phyloP scores from a whole-genome alignment of 2,888 invertebrate species.

The Cactoblastis cactorum region DNA sequence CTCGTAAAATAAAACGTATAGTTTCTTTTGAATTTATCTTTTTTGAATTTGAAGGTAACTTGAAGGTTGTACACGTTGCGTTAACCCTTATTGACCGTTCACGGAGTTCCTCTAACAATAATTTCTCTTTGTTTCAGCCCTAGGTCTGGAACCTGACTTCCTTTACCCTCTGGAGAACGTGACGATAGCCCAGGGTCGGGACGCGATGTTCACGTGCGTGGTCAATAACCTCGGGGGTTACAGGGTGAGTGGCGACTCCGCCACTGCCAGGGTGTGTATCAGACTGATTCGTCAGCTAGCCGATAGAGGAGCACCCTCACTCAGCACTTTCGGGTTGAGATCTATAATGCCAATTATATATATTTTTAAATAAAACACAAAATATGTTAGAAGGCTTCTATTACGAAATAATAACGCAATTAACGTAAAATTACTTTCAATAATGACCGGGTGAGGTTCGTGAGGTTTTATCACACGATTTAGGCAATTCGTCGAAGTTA shows the following conservation, averaged over 20 bases:
- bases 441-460: too few relatives aligned
- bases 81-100: too few relatives aligned
- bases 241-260: slow-evolving; percentile 95
- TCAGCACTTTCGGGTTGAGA: slow-evolving; percentile 60
- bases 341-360: slow-evolving; percentile 49
- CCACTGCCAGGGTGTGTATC: slow-evolving; percentile 92
- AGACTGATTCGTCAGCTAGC: slow-evolving; percentile 68
- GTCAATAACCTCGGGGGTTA: slow-evolving; percentile 91
- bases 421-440: too few relatives aligned
- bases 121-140: slow-evolving; percentile 73
- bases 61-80: too few relatives aligned
- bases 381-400: too few relatives aligned
- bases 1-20: too few relatives aligned
- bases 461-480: too few relatives aligned
- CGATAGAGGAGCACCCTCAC: slow-evolving; percentile 69
- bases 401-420: too few relatives aligned
- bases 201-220: slow-evolving; percentile 91
- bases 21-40: too few relatives aligned
- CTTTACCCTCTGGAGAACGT: slow-evolving; percentile 89
- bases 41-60: too few relatives aligned
- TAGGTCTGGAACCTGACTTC: slow-evolving; percentile 90
- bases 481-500: too few relatives aligned
- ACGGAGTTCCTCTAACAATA: background rate
- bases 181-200: slow-evolving; percentile 89
- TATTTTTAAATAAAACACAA: background rate